These are phyloP conservation scores for Ceratotherium simum DNA, from an alignment of 2,113 vertebrate genomes.

Conservation along the genomic window DNA sequence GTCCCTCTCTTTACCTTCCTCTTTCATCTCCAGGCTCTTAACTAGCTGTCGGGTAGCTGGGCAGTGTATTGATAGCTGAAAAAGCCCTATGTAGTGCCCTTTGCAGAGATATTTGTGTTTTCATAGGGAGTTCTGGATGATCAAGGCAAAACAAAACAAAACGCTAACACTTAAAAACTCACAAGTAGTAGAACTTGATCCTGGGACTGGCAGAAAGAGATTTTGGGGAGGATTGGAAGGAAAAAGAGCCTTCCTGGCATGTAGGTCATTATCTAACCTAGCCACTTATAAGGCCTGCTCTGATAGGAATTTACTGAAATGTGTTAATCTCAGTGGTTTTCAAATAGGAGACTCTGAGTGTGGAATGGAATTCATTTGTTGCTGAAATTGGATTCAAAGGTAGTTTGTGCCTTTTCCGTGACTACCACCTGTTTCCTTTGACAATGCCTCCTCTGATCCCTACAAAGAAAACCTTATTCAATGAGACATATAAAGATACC, in stretches of 20 bases:
- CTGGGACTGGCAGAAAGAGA: neutral
- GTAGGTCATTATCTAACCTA: neutral
- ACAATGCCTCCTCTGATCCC: neutral
- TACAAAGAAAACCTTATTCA: conserved; percentile 42
- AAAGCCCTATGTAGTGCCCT: neutral
- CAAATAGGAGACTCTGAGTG: neutral
- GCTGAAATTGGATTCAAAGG: conserved; percentile 6
- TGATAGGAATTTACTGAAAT: neutral
- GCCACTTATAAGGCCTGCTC: neutral
- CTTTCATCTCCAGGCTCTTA: neutral
- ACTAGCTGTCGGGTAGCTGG: neutral
- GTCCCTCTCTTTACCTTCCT: neutral
- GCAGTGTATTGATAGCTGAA: neutral
- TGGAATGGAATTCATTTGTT: conserved; percentile 11
- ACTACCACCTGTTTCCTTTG: neutral
- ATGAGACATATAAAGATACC: neutral
- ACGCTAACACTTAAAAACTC: neutral
- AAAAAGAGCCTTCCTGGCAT: neutral
- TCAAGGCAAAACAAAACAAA: conserved; percentile 50
- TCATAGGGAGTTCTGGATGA: neutral
- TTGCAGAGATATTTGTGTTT: conserved; percentile 12
- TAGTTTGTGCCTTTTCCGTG: conserved; percentile 45
- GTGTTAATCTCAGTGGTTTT: conserved; percentile 11
- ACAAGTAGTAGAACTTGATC: neutral
- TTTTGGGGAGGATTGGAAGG: neutral